Percentiles rank a stretch among this genome's conserved stretches.
phyloP scores from a whole-genome alignment of 2,888 invertebrate species.

The Nephrotoma guestfalica region DNA sequence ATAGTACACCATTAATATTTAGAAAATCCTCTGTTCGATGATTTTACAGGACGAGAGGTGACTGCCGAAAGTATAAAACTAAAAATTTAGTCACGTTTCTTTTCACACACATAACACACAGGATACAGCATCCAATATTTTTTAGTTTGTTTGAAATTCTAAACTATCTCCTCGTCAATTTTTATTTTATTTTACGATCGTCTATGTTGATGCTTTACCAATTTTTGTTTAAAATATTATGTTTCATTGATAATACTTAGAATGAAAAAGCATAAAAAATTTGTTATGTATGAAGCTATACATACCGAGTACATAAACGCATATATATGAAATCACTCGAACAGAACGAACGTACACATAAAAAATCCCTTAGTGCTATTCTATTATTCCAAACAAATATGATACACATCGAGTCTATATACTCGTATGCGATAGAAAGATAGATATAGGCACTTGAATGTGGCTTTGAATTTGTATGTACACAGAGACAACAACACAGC shows the following conservation, averaged over 20 bases:
- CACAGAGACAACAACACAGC: background rate
- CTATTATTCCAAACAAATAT: background rate
- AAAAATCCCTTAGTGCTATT: background rate
- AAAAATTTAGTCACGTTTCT: background rate
- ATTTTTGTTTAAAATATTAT: background rate
- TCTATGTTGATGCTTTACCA: background rate
- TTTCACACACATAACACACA: background rate
- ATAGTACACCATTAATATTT: background rate
- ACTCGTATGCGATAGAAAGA: background rate
- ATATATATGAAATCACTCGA: background rate
- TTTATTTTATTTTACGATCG: background rate
- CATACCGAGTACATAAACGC: background rate
- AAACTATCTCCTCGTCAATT: background rate
- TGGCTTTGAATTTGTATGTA: background rate
- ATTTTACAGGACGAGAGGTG: background rate
- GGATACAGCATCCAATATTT: background rate
- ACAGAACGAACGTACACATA: background rate
- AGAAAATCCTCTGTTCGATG: background rate
- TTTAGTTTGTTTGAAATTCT: background rate
- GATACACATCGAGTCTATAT: background rate
- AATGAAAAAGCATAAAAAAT: background rate
- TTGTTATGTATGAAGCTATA: background rate
- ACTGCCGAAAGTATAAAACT: background rate
- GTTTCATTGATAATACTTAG: background rate
- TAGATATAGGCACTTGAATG: background rate